Percentiles rank a stretch among this genome's conserved stretches.
Conservation (phyloP, 2,113 vertebrate species). For the Cyrtonyx montezumae region DNA sequence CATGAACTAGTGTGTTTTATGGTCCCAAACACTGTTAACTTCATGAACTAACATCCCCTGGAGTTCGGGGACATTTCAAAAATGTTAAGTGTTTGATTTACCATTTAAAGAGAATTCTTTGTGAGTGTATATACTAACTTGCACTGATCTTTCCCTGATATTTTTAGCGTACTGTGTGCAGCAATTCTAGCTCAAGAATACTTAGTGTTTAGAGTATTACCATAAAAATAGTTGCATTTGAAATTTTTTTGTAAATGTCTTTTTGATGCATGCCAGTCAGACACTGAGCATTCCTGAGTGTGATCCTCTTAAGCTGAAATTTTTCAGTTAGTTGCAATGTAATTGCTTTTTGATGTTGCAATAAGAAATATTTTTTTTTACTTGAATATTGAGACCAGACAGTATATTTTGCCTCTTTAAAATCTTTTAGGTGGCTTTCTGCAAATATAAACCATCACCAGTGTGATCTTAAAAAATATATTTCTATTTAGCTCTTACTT, state of each 20-base stretch:
- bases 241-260: background rate
- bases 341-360: background rate
- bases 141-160: background rate
- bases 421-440: background rate
- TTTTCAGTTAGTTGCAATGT: background rate
- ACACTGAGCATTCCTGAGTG: background rate
- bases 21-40: background rate
- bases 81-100: background rate
- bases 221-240: background rate
- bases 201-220: background rate
- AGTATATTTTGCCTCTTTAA: background rate
- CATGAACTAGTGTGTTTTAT: slow-evolving; percentile 30
- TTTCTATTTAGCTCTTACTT: background rate
- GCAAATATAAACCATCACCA: background rate
- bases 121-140: background rate
- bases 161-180: background rate
- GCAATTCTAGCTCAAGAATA: background rate
- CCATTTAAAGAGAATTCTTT: background rate
- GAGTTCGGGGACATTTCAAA: background rate
- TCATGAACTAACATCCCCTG: slow-evolving; percentile 24
- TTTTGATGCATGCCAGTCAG: background rate
- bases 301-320: background rate
- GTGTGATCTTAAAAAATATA: background rate
- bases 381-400: background rate
- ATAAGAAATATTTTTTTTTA: background rate